Percentiles rank a stretch among this genome's conserved stretches.
phyloP scores from a whole-genome alignment of 1,140 invertebrate genomes.

The Batillaria attramentaria region DNA sequence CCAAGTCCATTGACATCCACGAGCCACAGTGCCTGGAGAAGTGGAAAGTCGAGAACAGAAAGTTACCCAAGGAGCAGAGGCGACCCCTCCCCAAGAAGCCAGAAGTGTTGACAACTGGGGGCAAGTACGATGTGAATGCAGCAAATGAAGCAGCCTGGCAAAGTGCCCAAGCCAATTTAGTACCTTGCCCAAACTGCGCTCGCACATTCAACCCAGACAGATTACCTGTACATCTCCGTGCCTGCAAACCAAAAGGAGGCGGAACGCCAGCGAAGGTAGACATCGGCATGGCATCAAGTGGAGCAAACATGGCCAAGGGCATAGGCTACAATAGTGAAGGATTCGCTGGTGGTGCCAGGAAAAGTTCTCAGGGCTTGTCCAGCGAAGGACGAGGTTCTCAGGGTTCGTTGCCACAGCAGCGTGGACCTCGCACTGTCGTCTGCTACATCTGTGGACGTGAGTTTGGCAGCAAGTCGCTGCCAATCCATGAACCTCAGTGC shows the following conservation, averaged over 20 bases:
- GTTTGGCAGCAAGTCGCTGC: conserved; percentile 75
- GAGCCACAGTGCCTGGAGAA: conserved; percentile 84
- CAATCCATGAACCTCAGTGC: conserved; percentile 84
- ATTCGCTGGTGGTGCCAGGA: neutral
- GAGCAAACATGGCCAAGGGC: too few relatives aligned
- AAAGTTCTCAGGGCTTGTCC: too few relatives aligned
- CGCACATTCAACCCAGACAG: conserved; percentile 82
- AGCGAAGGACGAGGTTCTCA: neutral
- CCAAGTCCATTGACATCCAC: conserved; percentile 82
- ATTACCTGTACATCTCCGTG: conserved; percentile 78
- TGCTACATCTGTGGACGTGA: conserved; percentile 72
- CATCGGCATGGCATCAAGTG: too few relatives aligned
- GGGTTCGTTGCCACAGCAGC: neutral
- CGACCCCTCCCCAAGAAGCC: conserved; percentile 78
- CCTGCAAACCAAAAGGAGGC: conserved; percentile 72
- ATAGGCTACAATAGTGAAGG: too few relatives aligned
- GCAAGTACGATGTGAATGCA: conserved; percentile 62
- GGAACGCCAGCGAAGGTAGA: too few relatives aligned
- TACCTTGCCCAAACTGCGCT: conserved; percentile 80
- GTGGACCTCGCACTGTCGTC: conserved; percentile 50
- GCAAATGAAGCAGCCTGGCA: conserved; percentile 70
- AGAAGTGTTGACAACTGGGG: conserved; percentile 66
- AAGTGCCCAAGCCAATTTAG: conserved; percentile 74
- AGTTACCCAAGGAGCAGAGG: conserved; percentile 76
- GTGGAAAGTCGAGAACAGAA: conserved; percentile 81